A percentile compares a stretch with the other conserved stretches of the same genome.
phyloP scores from a whole-genome alignment of 1,140 invertebrate genomes.

The Akabosia matsudoensis region DNA sequence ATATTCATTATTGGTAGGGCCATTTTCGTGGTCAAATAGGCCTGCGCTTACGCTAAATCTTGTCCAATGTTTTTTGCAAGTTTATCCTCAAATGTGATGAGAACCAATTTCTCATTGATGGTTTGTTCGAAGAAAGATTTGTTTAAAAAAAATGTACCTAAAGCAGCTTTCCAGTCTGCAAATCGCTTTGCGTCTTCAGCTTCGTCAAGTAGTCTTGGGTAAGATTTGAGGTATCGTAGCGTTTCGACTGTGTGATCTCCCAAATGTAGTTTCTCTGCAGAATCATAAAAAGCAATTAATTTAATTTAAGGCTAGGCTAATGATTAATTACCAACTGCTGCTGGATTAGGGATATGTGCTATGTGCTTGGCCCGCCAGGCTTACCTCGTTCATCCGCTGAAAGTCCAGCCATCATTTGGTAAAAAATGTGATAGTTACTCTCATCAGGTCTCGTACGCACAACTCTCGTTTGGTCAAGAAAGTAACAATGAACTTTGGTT shows the following conservation, averaged over 20 bases:
- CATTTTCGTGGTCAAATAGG: too few species aligned
- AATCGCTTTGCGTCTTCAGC: slow-evolving; percentile 71
- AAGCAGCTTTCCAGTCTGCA: slow-evolving; percentile 83
- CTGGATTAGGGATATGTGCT: too few species aligned
- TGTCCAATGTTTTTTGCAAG: too few species aligned
- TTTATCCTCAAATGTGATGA: too few species aligned
- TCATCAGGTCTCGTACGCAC: slow-evolving; percentile 78
- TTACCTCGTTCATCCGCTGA: slow-evolving; percentile 76
- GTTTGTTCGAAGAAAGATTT: not conserved
- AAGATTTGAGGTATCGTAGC: slow-evolving; percentile 72
- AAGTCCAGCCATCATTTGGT: slow-evolving; percentile 90
- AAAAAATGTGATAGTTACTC: slow-evolving; percentile 96
- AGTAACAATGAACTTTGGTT: slow-evolving; percentile 94
- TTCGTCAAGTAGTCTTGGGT: slow-evolving; percentile 71
- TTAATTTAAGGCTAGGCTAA: too few species aligned
- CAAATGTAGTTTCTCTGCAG: slow-evolving; percentile 69
- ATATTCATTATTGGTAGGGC: too few species aligned
- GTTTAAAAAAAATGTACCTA: slow-evolving; percentile 55
- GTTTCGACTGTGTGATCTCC: slow-evolving; percentile 78
- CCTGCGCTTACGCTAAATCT: too few species aligned
- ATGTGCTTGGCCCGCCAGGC: too few species aligned
- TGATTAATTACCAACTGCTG: too few species aligned
- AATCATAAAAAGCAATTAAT: not conserved
- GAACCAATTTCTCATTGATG: too few species aligned
- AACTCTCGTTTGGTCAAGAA: slow-evolving; percentile 87